Evolutionary conservation across 1,140 invertebrate species (phyloP), one percentile per base, ranked within the genome.

Genomic region (Ooceraea biroi): DNA sequence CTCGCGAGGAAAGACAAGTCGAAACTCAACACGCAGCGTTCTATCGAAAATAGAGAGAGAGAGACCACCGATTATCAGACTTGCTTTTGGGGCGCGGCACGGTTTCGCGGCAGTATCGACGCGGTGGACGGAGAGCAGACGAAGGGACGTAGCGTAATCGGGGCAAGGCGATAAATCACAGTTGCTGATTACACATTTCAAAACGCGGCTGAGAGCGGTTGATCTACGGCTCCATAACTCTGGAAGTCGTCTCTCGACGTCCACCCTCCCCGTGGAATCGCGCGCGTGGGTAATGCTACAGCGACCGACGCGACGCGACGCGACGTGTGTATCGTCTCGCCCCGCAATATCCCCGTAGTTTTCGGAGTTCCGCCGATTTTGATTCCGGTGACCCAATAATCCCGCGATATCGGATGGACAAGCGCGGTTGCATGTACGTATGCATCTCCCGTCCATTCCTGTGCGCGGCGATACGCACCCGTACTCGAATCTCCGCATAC

Each of bases 101-200:
- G 48, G 52, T 85, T 80, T 60, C 85, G 72, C 61, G 48, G 46
- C 44, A 57, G 76, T 85, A 85, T 80, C 83, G 76, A 80, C 76
- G 52, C 27, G 36, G 12, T 17, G 44, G 27, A 65, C 69, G 30
- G 52, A 46, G 50, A 50, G n/a, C 82, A 63, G 58, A 60, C 50
- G 27, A 60, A 85, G 66, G 88, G 91, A 92, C 91, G 88, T 30
- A 44, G 17, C 36, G 88, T 89, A 92, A 92, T 92, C 91, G 89
- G 88, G 83, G 87, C 84, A 77, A 83, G 74, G 60, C 86, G 84
- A 90, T 93, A 93, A 93, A 93, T 93, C 92, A 93, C 90, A 77
- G 65, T 46, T 88, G 90, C 91, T 93, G 92, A 93, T 93, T 93
- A 93, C 92, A 92, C 91, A 93, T 93, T 92, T 93, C 92, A 92